Evolutionary conservation across 2,888 invertebrate species (phyloP).

Genomic region (Tanytarsus gracilentus): DNA sequence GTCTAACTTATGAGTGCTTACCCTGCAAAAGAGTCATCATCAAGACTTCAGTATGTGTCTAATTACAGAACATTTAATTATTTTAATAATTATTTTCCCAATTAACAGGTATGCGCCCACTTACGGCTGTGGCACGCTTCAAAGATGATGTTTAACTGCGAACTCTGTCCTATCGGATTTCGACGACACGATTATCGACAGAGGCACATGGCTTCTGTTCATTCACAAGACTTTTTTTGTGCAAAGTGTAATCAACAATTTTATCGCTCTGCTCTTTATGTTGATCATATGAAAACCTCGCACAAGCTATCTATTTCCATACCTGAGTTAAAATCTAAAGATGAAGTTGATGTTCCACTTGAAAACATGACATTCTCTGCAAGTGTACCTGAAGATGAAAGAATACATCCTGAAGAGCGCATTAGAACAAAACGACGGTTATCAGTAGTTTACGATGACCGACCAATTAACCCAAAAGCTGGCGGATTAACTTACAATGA

Average conservation of each 20-base stretch:
- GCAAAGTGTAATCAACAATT: not conserved
- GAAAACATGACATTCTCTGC: not conserved
- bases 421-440: not conserved
- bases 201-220: not conserved
- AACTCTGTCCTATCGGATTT: slow-evolving; percentile 10
- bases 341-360: not conserved
- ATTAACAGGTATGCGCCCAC: no score
- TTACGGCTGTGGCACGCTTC: slow-evolving; percentile 6
- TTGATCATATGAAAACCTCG: not conserved
- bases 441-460: not conserved
- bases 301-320: not conserved
- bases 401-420: not conserved
- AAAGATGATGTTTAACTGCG: slow-evolving; percentile 10
- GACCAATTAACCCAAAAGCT: not conserved
- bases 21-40: not conserved
- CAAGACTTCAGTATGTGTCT: not conserved
- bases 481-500: not conserved
- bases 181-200: not conserved
- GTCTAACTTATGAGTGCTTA: not conserved
- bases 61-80: no score
- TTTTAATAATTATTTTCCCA: no score
- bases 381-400: not conserved
- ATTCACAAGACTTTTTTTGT: not conserved
- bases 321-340: not conserved
- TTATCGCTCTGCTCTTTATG: not conserved